phyloP scores from a whole-genome alignment of 2,888 invertebrate species.

The Poecilus cupreus region DNA sequence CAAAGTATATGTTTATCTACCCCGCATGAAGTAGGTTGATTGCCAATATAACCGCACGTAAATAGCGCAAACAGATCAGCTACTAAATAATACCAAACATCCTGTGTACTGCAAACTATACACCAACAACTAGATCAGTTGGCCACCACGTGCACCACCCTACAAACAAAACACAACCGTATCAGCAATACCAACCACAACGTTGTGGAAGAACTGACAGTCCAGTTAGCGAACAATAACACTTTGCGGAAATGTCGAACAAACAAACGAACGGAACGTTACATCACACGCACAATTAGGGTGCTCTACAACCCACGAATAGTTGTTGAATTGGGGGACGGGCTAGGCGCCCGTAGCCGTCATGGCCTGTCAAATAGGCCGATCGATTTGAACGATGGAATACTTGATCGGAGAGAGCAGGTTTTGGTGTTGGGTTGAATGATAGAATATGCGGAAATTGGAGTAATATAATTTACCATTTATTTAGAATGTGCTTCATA shows the following conservation, averaged over 20 bases:
- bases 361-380: slow-evolving; percentile 25
- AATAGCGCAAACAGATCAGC: no score
- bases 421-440: not conserved
- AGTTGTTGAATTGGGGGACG: not conserved
- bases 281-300: slow-evolving; percentile 15
- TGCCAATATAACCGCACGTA: no score
- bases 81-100: not conserved
- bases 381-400: slow-evolving; percentile 4
- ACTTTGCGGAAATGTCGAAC: not conserved
- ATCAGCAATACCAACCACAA: not conserved
- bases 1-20: no score
- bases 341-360: not conserved
- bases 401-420: not conserved
- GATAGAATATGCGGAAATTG: no score
- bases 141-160: not conserved
- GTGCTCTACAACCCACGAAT: not conserved
- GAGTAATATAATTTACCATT: no score
- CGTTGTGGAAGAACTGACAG: not conserved
- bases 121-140: not conserved
- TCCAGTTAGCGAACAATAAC: not conserved
- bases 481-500: no score
- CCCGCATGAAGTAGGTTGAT: no score
- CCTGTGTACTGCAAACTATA: not conserved
- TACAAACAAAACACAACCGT: not conserved
- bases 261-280: not conserved